Evolutionary conservation across 2,113 vertebrate species (phyloP).

Genomic region (Eulacestoma nigropectus): DNA sequence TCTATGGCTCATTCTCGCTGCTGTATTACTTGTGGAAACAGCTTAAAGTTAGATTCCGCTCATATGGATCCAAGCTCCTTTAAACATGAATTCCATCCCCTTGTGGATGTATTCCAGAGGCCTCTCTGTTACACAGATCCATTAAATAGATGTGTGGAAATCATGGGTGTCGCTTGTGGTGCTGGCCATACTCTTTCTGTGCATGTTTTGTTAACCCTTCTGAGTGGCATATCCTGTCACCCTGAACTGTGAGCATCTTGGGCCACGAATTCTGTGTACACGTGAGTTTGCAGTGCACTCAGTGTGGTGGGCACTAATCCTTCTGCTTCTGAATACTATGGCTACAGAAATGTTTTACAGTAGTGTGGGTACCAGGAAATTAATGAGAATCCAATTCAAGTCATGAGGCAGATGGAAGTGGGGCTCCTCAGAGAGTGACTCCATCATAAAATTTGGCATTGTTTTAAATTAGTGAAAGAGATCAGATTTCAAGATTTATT

Average conservation of each 20-base stretch:
- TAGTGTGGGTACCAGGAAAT: background rate
- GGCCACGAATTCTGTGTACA: background rate
- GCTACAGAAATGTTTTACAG: background rate
- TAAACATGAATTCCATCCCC: background rate
- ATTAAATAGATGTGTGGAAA: background rate
- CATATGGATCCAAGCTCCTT: background rate
- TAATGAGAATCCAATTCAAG: background rate
- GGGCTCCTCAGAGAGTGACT: background rate
- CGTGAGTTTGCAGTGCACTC: background rate
- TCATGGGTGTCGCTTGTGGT: background rate
- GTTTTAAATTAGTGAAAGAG: background rate
- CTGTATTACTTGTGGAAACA: background rate
- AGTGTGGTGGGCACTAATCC: background rate
- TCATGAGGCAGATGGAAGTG: background rate
- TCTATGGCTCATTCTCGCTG: background rate
- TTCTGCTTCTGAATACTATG: background rate
- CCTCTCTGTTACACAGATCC: background rate
- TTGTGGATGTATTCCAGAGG: background rate
- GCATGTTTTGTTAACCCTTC: background rate
- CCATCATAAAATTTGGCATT: background rate
- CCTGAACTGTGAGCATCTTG: background rate
- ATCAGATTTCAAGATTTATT: background rate
- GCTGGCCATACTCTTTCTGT: background rate
- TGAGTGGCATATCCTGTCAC: background rate
- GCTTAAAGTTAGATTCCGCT: background rate